Evolutionary conservation across 53 echinoderm and acorn worm genomes (phyloP).

Genomic region (Paelopatides confundens): DNA sequence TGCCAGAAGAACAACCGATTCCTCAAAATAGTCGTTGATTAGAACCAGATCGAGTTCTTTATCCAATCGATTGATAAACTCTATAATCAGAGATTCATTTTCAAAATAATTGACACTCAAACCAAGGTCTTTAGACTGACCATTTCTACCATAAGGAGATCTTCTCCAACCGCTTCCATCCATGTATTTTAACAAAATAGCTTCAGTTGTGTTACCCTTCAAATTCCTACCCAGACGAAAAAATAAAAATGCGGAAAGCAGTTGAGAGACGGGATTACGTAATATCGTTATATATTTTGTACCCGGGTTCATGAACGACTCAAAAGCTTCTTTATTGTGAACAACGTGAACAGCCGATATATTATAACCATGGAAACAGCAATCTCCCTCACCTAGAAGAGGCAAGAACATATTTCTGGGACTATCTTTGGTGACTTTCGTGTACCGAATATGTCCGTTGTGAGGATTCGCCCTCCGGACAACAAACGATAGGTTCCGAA

Average conservation of each 20-base stretch:
- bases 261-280: too few species aligned
- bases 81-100: background rate
- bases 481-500: too few species aligned
- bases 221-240: background rate
- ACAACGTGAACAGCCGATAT: slow-evolving; percentile 8
- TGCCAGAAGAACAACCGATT: background rate
- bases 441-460: too few species aligned
- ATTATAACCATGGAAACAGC: too few species aligned
- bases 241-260: background rate
- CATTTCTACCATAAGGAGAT: background rate
- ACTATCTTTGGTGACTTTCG: background rate
- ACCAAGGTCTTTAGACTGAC: background rate
- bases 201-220: background rate
- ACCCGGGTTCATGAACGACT: slow-evolving; percentile 24
- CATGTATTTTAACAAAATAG: background rate
- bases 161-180: background rate
- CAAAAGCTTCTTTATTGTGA: background rate
- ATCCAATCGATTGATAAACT: background rate
- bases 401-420: slow-evolving; percentile 21
- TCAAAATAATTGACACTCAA: background rate
- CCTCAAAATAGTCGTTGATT: too few species aligned
- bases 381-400: too few species aligned
- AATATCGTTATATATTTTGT: too few species aligned
- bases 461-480: too few species aligned
- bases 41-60: too few species aligned